A percentile compares a stretch with the other conserved stretches of the same genome.
Evolutionary conservation across 53 echinoderm and acorn worm genomes (phyloP).

Genomic region (Echinometra lucunter): DNA sequence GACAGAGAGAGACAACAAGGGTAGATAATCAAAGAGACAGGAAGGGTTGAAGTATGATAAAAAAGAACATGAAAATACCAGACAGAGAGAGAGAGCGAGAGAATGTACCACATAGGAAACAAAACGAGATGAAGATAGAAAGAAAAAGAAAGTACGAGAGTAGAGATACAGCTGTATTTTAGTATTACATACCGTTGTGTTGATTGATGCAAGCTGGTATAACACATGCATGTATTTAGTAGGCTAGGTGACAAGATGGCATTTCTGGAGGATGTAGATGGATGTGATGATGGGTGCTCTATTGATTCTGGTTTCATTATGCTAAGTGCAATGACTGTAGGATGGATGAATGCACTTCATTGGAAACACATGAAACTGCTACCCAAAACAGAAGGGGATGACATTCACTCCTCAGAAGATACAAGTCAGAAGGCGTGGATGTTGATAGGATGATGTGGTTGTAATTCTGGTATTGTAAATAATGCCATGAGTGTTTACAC

Average conservation of each 20-base stretch:
- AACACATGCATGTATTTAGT: constrained; percentile 39
- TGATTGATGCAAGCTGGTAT: constrained; percentile 25
- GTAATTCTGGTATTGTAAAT: no score
- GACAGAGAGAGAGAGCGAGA: background rate
- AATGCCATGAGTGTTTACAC: no score
- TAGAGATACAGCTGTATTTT: background rate
- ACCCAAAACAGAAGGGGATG: background rate
- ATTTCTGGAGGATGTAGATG: constrained; percentile 18
- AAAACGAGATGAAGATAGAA: background rate
- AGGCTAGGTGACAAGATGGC: constrained; percentile 24
- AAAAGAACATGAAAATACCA: background rate
- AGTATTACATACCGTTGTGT: background rate
- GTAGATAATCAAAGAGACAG: no score
- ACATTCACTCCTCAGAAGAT: no score
- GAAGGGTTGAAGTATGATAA: no score
- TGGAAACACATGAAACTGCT: background rate
- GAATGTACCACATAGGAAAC: no score
- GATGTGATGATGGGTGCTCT: constrained; percentile 25
- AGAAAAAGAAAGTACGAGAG: background rate
- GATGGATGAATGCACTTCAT: constrained; percentile 12
- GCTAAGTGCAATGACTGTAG: constrained; percentile 45
- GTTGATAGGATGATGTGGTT: background rate
- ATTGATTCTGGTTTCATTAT: constrained; percentile 43
- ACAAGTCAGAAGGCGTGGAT: no score
- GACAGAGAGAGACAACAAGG: background rate